Base-by-base conservation (phyloP, 2,797 vertebrate genomes). In the Bovichtus variegatus region DNA sequence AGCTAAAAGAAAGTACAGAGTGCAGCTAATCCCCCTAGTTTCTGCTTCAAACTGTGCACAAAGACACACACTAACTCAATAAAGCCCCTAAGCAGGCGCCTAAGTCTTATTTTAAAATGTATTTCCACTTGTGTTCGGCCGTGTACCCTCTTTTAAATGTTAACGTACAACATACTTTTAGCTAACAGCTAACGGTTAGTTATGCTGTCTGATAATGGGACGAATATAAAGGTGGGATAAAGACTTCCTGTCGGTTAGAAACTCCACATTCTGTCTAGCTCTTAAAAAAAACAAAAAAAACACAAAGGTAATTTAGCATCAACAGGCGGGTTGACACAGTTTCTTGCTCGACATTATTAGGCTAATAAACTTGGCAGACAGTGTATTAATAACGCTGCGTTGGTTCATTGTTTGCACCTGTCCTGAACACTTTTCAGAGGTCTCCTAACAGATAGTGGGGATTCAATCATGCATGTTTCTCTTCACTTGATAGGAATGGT, bases 261-360 rank as follows among this genome's bases (percentile, higher is more conserved):
- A 29, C 2, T 0, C 2, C 0, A 7, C 3, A 18, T n/a, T 57
- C 0, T 3, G n/a, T 19, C 16, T 7, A 19, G 2, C 9, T n/a
- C 0, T 15, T 23, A 49, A n/a, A n/a, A 49, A n/a, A 54, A 9
- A 16, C 8, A n/a, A n/a, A n/a, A n/a, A n/a, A n/a, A n/a, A n/a
- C 25, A 49, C 25, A 49, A 21, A 25, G 3, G 12, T 54, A 41
- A 15, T 5, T 3, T 18, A 50, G 10, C 41, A 18, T 9, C 2
- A 46, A 31, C 7, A n/a, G 63, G 1, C 1, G 12, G 61, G 19
- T 12, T 47, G 1, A 8, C 44, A 16, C 23, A 9, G 27, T 41
- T 13, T 18, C 7, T 13, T 15, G 11, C 1, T 16, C 3, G 15
- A 40, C 7, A 13, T 16, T 7, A n/a, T 11, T 10, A 19, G 63